Evolutionary conservation across 2,888 invertebrate species (phyloP).

Genomic region (Microctonus aethiopoides): DNA sequence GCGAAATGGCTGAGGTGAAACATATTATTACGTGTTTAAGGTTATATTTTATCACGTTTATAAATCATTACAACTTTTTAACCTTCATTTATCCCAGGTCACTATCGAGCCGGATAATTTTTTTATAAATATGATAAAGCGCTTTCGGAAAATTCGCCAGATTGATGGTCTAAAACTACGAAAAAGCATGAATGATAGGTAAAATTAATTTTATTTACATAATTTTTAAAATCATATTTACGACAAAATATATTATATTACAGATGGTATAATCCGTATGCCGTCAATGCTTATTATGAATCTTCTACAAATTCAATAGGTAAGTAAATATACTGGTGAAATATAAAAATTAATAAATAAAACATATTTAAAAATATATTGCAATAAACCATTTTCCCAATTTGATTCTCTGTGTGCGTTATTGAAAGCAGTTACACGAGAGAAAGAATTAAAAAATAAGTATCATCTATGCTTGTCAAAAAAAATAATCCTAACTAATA

Average conservation of each 20-base stretch:
- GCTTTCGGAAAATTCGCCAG: slow-evolving; percentile 64
- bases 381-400: too few species aligned
- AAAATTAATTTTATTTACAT: too few species aligned
- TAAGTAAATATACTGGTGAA: too few species aligned
- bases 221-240: too few species aligned
- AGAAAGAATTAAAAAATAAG: too few species aligned
- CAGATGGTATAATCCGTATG: slow-evolving; percentile 68
- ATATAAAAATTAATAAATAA: background rate
- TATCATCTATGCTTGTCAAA: too few species aligned
- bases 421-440: too few species aligned
- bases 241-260: slow-evolving; percentile 30
- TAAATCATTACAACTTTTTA: slow-evolving; percentile 6
- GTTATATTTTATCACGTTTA: background rate
- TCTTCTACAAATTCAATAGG: slow-evolving; percentile 69
- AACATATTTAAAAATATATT: slow-evolving; percentile 2
- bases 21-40: background rate
- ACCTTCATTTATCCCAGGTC: slow-evolving; percentile 48
- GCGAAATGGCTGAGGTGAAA: slow-evolving; percentile 59
- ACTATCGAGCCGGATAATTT: slow-evolving; percentile 65
- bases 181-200: slow-evolving; percentile 57
- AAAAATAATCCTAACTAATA: too few species aligned
- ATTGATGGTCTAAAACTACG: slow-evolving; percentile 51
- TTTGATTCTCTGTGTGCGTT: too few species aligned
- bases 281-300: slow-evolving; percentile 69
- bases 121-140: slow-evolving; percentile 64